Base-by-base conservation (phyloP, 2,797 vertebrate genomes). In the Gobionotothen gibberifrons region DNA sequence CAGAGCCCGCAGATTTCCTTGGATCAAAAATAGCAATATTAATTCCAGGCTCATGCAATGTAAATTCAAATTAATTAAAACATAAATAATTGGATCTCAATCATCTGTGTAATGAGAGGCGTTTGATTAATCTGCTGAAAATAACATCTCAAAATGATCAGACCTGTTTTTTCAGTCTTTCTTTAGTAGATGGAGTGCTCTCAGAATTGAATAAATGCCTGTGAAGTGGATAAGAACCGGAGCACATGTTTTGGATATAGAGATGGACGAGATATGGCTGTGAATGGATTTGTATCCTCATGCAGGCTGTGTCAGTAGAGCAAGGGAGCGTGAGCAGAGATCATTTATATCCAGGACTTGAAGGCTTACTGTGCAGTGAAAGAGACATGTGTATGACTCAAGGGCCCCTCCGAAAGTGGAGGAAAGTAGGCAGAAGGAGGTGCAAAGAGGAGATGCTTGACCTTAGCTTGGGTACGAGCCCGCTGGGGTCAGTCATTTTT, bases 101-200 rank as follows among this genome's bases (percentile, higher is more conserved):
- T 92, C 91, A 92, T 86, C 89, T 92, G 90, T 92, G 88, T 89
- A 93, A 93, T 92, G 83, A 91, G 87, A 89, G 72, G 75, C 65
- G 39, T 90, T 90, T 85, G 75, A 92, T 89, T 88, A 89, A 89
- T 87, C 84, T 76, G 75, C 68, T 52, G 56, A 60, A 85, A 81
- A 75, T n/a, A 70, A 65, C 44, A 79, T 73, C 69, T 22, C 0
- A 57, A 68, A 77, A 64, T 79, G 78, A 83, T 84, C 68, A 51
- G 54, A 74, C 52, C 21, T 40, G 6, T 52, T 78, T 76, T 69
- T 74, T 10, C 15, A n/a, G 16, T 51, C 26, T 56, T 21, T 72
- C 46, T 62, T 11, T 54, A 53, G 48, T 55, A 17, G 53, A 76
- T 71, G 26, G 48, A 67, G 53, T 17, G 22, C 69, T 74, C 44